Percentiles rank a stretch among this genome's conserved stretches.
These are phyloP conservation scores for Brachionus rubens DNA, from an alignment of 1,140 invertebrate species.

Conservation along the genomic window DNA sequence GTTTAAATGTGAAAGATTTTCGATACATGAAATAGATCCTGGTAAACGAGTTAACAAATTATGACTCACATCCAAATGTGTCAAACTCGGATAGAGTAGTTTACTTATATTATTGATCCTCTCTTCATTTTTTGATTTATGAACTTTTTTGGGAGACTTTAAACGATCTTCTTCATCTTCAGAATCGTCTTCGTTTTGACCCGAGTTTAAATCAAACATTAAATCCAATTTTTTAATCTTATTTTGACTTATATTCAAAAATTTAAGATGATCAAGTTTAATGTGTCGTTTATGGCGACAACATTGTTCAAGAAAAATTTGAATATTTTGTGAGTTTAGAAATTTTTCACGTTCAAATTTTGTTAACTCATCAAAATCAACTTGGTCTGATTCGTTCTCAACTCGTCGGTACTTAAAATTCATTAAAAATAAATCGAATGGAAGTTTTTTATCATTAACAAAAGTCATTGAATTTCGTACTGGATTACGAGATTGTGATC, in stretches of 20 bases:
- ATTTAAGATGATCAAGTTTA: slow-evolving; percentile 46
- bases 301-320: slow-evolving; percentile 39
- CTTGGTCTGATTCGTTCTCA: not conserved
- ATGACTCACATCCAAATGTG: slow-evolving; percentile 87
- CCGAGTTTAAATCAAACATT: slow-evolving; percentile 34
- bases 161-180: not conserved
- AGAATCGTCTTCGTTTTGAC: slow-evolving; percentile 67
- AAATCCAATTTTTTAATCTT: slow-evolving; percentile 24
- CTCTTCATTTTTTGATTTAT: slow-evolving; percentile 60
- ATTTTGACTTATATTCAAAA: slow-evolving; percentile 46
- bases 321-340: slow-evolving; percentile 34
- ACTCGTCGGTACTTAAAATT: slow-evolving; percentile 27
- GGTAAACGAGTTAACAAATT: slow-evolving; percentile 79
- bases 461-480: not conserved
- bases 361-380: not conserved
- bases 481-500: slow-evolving; percentile 32
- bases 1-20: slow-evolving; percentile 86
- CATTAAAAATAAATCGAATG: slow-evolving; percentile 33
- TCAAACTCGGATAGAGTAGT: slow-evolving; percentile 85
- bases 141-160: slow-evolving; percentile 37
- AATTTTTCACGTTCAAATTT: not conserved
- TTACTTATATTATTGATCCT: slow-evolving; percentile 50
- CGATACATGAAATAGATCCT: slow-evolving; percentile 76
- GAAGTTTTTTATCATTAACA: not conserved
- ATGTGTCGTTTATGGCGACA: slow-evolving; percentile 42